Evolutionary conservation across 2,888 invertebrate genomes (phyloP), one percentile per base, ranked within the genome.

Genomic region (Phania funesta): DNA sequence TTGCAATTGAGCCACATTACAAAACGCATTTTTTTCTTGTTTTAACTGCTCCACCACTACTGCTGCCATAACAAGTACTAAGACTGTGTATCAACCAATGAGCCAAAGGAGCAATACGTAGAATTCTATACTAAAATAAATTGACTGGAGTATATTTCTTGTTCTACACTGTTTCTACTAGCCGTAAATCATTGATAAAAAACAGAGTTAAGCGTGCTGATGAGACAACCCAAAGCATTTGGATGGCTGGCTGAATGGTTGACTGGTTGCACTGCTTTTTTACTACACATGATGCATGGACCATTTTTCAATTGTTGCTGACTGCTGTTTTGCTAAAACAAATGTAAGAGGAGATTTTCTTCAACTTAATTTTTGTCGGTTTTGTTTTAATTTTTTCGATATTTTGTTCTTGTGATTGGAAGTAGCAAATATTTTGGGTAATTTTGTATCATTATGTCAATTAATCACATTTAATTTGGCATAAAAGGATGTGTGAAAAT

Each of bases 141-240:
- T 64, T 58, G 71, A 71, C 50, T 75, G 52, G 44, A 62, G 65
- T 54, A 13, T 38, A 60, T 58, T 60, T 54, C 24, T 58, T 65
- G 46, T 41, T 22, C 41, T 62, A 44, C 56, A 46, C 52, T 58
- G 41, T 46, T 54, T n/a, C 73, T 73, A 64, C 73, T 67, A 83
- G 80, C 82, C 79, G 84, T 86, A 85, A 86, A 86, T 86, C 84
- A 85, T 84, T 85, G 86, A 85, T 85, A 86, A 86, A 85, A 75
- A 85, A 65, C 68, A 65, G 74, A 82, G 83, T 71, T 80, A 76
- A 85, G 85, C 83, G 75, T 75, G 82, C 81, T 84, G 84, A 83
- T 83, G 84, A 75, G 76, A 80, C 83, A 81, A 73, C 54, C 68
- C 46, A 70, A 78, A 71, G 80, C 65, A 67, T 71, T 44, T 77